Evolutionary conservation across 2,113 vertebrate species (phyloP), one percentile per base, ranked within the genome.

Genomic region (Deroptyus accipitrinus): DNA sequence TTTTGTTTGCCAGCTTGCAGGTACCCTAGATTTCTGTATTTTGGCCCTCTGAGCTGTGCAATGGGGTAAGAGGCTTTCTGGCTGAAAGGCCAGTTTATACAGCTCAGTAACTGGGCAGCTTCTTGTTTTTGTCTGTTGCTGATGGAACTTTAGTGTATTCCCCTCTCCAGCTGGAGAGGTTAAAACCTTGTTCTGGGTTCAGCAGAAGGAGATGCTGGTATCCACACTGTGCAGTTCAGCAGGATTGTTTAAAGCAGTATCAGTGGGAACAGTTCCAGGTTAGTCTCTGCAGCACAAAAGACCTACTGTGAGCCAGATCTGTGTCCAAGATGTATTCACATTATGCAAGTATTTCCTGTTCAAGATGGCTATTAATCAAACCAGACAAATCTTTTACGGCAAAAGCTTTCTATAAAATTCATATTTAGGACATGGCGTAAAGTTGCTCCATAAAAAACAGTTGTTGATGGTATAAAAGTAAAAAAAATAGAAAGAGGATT

Each of bases 341-440:
- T 88, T 83, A 94, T 96, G 62, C 82, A 82, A 84, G 90, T 96
- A 93, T 90, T 95, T 91, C 91, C 94, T 97, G 86, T 84, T 96
- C 39, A 77, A 78, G 59, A 69, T 76, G 64, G 61, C 72, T 77
- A 87, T 87, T 93, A 96, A 95, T 96, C 94, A 95, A 69, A 59
- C 78, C 42, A 85, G 80, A 90, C 66, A 78, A 93, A 69, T 52
- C 17, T 95, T 89, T 88, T 95, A 89, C 41, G 83, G 90, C 78
- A 79, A 86, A 83, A 91, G 31, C 42, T 83, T 93, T 94, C 93
- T 90, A 83, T 95, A 89, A 96, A 94, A 88, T 68, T 76, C 69
- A 83, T 94, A 95, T 94, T 96, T 95, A 92, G 83, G 67, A 91
- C 39, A 57, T 91, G 52, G 70, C 13, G 14, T 86, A 73, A 96